These are phyloP conservation scores for Peucedramus taeniatus DNA, from an alignment of 2,113 vertebrate species.

Conservation along the genomic window DNA sequence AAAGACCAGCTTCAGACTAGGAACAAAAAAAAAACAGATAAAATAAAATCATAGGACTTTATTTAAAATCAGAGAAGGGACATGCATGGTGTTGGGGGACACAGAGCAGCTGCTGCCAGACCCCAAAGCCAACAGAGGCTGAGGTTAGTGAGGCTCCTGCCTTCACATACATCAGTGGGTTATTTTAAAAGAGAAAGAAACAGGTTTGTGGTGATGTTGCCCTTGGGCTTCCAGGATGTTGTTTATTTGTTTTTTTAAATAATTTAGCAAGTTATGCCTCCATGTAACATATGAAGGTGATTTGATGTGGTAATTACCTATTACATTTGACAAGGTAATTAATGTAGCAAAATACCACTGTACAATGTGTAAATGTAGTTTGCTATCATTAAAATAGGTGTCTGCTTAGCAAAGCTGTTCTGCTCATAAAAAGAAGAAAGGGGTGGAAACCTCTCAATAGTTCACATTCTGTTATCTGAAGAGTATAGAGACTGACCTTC, in stretches of 20 bases:
- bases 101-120: not conserved
- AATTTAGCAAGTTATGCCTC: constrained; percentile 58
- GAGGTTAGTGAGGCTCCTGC: not conserved
- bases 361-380: constrained; percentile 70
- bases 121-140: not conserved
- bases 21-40: not conserved
- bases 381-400: constrained; percentile 65
- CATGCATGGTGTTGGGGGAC: not conserved
- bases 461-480: not conserved
- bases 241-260: constrained; percentile 55
- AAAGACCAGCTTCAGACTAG: not conserved
- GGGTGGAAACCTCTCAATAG: not conserved
- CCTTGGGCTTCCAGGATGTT: constrained; percentile 39
- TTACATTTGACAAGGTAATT: constrained; percentile 78
- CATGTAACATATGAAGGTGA: constrained; percentile 63
- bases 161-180: not conserved
- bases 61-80: not conserved
- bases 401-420: constrained; percentile 67
- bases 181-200: not conserved
- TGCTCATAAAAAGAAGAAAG: not conserved
- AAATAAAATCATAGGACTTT: not conserved
- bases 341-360: constrained; percentile 75
- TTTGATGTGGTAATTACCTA: constrained; percentile 77
- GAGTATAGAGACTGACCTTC: not conserved
- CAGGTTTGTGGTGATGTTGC: not conserved